Evolutionary conservation across 2,797 vertebrate species (phyloP).

Genomic region (Rhyacichthys aspro): DNA sequence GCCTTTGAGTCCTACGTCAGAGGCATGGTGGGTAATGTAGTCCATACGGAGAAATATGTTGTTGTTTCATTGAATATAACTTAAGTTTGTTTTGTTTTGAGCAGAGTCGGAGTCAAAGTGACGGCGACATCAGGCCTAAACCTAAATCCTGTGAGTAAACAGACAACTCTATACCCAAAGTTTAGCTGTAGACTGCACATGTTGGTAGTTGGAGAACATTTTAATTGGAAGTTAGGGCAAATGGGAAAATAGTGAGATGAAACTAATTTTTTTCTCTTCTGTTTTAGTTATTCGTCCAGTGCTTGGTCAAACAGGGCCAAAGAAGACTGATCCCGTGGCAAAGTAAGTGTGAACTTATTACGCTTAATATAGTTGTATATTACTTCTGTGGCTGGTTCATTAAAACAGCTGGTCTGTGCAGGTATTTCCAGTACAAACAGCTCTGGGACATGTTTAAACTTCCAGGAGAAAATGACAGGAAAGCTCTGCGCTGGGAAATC

Average conservation of each 20-base stretch:
- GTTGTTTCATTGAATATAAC: neutral
- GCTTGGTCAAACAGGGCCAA: slow-evolving; percentile 65
- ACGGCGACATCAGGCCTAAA: slow-evolving; percentile 63
- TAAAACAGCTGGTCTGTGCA: slow-evolving; percentile 35
- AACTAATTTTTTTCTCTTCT: too few species aligned
- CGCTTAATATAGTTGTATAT: too few species aligned
- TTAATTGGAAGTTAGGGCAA: too few species aligned
- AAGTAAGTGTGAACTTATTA: slow-evolving; percentile 64
- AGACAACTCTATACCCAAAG: neutral
- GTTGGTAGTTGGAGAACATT: too few species aligned
- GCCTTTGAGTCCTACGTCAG: slow-evolving; percentile 69
- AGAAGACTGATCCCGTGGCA: slow-evolving; percentile 80
- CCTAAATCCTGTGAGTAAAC: slow-evolving; percentile 79
- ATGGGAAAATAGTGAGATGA: too few species aligned
- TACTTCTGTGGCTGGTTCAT: neutral
- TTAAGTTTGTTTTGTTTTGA: neutral
- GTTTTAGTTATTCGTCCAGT: slow-evolving; percentile 81
- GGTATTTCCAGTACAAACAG: slow-evolving; percentile 84
- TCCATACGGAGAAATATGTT: neutral
- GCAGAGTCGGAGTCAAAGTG: slow-evolving; percentile 65
- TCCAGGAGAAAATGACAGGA: slow-evolving; percentile 77
- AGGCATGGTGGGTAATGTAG: slow-evolving; percentile 69
- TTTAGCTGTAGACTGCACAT: neutral
- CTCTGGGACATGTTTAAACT: slow-evolving; percentile 79
- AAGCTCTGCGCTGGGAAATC: slow-evolving; percentile 74